These are phyloP conservation scores for Mormyrus proboscirostris DNA, from an alignment of 2,797 vertebrate genomes.

Conservation along the genomic window DNA sequence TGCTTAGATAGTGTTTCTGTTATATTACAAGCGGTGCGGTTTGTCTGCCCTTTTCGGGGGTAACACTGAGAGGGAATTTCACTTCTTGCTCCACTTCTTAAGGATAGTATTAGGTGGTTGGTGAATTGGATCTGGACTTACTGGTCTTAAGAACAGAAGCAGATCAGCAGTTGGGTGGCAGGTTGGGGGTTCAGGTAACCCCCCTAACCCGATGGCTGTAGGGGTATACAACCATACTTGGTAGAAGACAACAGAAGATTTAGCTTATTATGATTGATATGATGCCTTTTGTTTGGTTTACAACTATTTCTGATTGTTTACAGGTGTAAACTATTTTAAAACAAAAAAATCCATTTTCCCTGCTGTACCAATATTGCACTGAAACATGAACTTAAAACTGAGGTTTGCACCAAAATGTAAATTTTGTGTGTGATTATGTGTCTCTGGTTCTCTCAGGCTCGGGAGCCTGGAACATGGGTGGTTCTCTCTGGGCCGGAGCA, in stretches of 20 bases:
- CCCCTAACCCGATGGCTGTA: background rate
- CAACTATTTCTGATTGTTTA: background rate
- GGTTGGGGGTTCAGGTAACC: background rate
- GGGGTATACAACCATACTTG: background rate
- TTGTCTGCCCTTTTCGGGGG: background rate
- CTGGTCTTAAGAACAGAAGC: background rate
- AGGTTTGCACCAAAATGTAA: background rate
- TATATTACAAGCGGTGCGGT: background rate
- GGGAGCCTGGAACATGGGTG: too few relatives aligned
- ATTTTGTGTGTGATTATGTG: background rate
- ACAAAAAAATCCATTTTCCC: too few relatives aligned
- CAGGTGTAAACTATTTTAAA: background rate
- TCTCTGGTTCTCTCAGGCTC: too few relatives aligned
- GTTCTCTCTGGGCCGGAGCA: too few relatives aligned
- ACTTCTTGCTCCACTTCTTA: background rate
- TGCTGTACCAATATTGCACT: background rate
- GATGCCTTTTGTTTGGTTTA: background rate
- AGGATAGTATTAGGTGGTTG: background rate
- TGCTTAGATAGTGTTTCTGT: background rate
- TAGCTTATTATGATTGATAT: background rate
- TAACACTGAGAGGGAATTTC: background rate
- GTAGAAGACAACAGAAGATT: background rate
- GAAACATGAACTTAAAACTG: background rate
- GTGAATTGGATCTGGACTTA: background rate
- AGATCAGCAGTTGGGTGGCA: background rate